Base-by-base conservation (phyloP, 1,140 invertebrate genomes). In the Araneus ventricosus region DNA sequence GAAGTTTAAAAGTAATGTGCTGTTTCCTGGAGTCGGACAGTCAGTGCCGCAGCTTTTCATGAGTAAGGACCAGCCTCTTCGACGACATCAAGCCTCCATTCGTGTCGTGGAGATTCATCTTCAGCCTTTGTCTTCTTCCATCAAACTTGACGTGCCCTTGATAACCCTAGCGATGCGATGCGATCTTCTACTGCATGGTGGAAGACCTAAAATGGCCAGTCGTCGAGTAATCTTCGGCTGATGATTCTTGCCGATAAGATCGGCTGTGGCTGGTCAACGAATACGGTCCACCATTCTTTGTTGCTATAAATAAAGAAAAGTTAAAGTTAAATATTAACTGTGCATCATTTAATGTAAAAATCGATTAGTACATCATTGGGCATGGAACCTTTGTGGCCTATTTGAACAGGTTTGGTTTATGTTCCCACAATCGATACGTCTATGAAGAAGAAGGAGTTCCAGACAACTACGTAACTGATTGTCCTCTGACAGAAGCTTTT, bases 201-300 rank as follows among this genome's bases (percentile, higher is more conserved):
- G 70, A 52, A 22, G 86, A 45, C 57, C 85, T 61, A 37, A 88
- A 93, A 30, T 93, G 86, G 41, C 92, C 86, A 22, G 92, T 89
- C 14, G 70, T 61, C n/a, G 92, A 93, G 57, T 88, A 93, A 67
- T 93, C 92, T 37, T 89, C 92, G 0, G 92, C 86, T n/a, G 75
- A 20, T 22, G 85, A 63, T 63, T 93, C 92, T 34, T 45, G 87
- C 22, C 92, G 30, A 52, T 89, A 93, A 52, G 86, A 67, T 70
- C 92, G 70, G 20, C 63, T 75, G 41, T 88, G 84, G n/a, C 75
- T 89, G 37, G 24, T 27, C 52, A 79, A 0, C 41, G 86, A 34
- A 52, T 89, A 93, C 1, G 52, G 14, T 34, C 79, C 87, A 4
- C 34, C 37, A 10, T 45, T 93, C 67, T 93, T 93, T 39, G 63